These are phyloP conservation scores for Papilio helenus DNA, from an alignment of 1,140 invertebrate species.

Conservation along the genomic window DNA sequence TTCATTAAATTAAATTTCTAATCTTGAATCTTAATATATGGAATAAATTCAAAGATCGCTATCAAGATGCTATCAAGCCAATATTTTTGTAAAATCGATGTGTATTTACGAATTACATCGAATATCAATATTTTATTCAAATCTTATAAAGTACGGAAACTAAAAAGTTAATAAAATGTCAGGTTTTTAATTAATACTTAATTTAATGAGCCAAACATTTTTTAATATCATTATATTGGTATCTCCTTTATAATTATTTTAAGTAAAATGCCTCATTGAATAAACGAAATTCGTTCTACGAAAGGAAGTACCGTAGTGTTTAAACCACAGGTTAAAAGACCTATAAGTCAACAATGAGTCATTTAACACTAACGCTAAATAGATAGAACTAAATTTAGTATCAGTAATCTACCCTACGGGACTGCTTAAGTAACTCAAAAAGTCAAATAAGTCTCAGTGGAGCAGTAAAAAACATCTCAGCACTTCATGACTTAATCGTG, in stretches of 20 bases:
- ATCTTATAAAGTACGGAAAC: neutral
- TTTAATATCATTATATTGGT: neutral
- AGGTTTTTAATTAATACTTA: neutral
- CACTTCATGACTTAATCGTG: neutral
- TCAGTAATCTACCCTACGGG: neutral
- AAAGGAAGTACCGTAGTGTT: neutral
- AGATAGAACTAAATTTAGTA: neutral
- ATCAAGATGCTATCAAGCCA: neutral
- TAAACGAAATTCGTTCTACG: neutral
- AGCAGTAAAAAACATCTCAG: neutral
- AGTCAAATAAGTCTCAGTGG: no score
- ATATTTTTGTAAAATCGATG: neutral
- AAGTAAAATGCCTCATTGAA: no score
- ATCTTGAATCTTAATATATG: neutral
- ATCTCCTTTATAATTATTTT: neutral
- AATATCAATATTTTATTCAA: conserved; percentile 36
- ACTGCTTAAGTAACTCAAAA: neutral
- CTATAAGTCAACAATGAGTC: neutral
- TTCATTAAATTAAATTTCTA: neutral
- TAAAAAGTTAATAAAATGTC: conserved; percentile 5
- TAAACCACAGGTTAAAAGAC: no score
- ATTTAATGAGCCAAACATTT: neutral
- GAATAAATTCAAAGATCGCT: neutral
- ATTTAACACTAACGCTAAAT: neutral
- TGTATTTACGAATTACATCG: conserved; percentile 25